Percentiles rank a stretch among this genome's conserved stretches.
Conservation (phyloP, 1,140 invertebrate species). For the Drosophila ogumai region DNA sequence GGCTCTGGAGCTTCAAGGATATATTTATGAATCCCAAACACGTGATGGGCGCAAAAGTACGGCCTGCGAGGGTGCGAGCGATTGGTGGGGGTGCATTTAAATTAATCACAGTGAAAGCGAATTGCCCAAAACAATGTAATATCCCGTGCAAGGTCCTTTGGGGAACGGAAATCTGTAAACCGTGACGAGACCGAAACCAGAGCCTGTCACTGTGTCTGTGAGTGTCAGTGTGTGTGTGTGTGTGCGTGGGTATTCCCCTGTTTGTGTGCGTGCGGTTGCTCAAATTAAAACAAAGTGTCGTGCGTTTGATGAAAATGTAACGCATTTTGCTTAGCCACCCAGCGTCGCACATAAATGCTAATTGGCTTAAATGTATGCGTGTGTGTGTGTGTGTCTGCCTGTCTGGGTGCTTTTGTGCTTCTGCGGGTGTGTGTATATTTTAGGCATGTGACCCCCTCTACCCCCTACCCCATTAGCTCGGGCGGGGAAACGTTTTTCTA, state of each 20-base stretch:
- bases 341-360: slow-evolving; percentile 80
- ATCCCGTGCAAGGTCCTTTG: slow-evolving; percentile 69
- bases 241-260: slow-evolving; percentile 18
- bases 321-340: slow-evolving; percentile 63
- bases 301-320: slow-evolving; percentile 84
- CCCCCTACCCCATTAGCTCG: slow-evolving; percentile 1
- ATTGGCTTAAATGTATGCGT: slow-evolving; percentile 77
- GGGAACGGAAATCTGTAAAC: slow-evolving; percentile 78
- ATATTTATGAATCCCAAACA: slow-evolving; percentile 78
- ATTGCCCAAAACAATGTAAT: slow-evolving; percentile 82
- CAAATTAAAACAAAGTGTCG: slow-evolving; percentile 83
- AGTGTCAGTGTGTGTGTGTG: slow-evolving; percentile 13
- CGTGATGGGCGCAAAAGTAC: slow-evolving; percentile 56
- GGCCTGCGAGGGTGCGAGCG: slow-evolving; percentile 6
- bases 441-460: slow-evolving; percentile 28
- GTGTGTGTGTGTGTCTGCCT: slow-evolving; percentile 10
- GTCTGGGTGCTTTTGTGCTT: neutral
- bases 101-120: slow-evolving; percentile 83
- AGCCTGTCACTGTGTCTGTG: slow-evolving; percentile 59
- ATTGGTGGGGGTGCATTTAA: slow-evolving; percentile 63
- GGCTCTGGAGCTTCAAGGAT: slow-evolving; percentile 49
- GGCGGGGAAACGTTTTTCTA: slow-evolving; percentile 41
- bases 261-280: slow-evolving; percentile 74
- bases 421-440: slow-evolving; percentile 39
- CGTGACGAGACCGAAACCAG: slow-evolving; percentile 79